Percentiles rank a stretch among this genome's conserved stretches.
phyloP scores from a whole-genome alignment of 2,113 vertebrate genomes.

The Pelecanoides urinatrix region DNA sequence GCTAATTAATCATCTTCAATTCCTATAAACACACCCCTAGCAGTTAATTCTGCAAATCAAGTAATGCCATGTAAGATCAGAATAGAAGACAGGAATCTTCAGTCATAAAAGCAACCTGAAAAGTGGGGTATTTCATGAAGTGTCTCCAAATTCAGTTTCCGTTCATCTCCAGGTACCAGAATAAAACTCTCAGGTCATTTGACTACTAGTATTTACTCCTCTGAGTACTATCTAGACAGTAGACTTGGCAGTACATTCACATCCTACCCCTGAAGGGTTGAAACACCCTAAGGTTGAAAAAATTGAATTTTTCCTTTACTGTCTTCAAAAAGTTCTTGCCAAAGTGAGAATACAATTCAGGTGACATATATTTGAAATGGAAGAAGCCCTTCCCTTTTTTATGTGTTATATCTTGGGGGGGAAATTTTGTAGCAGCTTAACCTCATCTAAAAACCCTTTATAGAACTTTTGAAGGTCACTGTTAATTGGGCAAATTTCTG shows the following conservation, averaged over 20 bases:
- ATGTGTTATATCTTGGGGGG: not conserved
- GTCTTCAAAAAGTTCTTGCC: not conserved
- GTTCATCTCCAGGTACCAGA: not conserved
- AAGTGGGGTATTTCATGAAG: not conserved
- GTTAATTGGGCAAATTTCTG: not conserved
- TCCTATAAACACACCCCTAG: not conserved
- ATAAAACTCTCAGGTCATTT: not conserved
- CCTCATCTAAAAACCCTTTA: not conserved
- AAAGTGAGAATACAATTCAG: not conserved
- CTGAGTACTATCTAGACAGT: not conserved
- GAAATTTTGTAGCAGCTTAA: not conserved
- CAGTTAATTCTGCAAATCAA: not conserved
- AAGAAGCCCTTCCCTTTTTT: not conserved
- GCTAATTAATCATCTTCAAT: not conserved
- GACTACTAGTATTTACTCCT: not conserved
- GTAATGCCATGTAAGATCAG: not conserved
- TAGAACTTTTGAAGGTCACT: not conserved
- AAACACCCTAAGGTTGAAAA: not conserved
- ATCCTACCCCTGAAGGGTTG: not conserved
- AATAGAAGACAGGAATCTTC: not conserved
- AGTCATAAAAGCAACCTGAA: not conserved
- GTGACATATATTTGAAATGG: not conserved
- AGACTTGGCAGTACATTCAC: not conserved
- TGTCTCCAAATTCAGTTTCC: not conserved
- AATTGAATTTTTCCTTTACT: not conserved